These are phyloP conservation scores for Rhizoglyphus robini DNA, from an alignment of 1,140 invertebrate genomes.

Conservation along the genomic window DNA sequence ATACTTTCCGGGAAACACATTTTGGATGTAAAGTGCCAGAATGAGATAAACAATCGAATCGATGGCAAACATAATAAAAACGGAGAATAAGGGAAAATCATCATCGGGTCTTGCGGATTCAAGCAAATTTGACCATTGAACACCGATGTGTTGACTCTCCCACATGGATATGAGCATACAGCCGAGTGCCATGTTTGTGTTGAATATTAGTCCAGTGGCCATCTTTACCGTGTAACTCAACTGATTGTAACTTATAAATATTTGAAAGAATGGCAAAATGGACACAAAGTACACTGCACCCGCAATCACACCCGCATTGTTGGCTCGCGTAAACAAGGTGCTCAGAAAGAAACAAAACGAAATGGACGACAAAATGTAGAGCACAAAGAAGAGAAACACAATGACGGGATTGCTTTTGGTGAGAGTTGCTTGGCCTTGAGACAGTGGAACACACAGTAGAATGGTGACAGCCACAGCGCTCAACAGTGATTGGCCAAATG, in stretches of 20 bases:
- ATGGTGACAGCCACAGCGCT: slow-evolving; percentile 32
- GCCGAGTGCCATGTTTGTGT: slow-evolving; percentile 47
- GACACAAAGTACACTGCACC: slow-evolving; percentile 47
- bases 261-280: slow-evolving; percentile 43
- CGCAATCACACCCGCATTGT: slow-evolving; percentile 45
- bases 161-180: slow-evolving; percentile 43
- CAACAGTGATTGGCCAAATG: slow-evolving; percentile 40
- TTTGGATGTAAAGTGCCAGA: slow-evolving; percentile 48
- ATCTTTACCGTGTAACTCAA: slow-evolving; percentile 33
- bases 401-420: slow-evolving; percentile 38
- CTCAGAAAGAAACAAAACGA: slow-evolving; percentile 44
- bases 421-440: slow-evolving; percentile 39
- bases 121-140: slow-evolving; percentile 60
- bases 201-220: slow-evolving; percentile 37
- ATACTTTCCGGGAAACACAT: slow-evolving; percentile 47
- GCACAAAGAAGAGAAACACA: slow-evolving; percentile 40
- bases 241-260: not conserved
- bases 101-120: slow-evolving; percentile 53
- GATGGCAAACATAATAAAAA: slow-evolving; percentile 41
- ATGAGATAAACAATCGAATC: slow-evolving; percentile 40
- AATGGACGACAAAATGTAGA: slow-evolving; percentile 43
- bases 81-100: slow-evolving; percentile 46
- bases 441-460: slow-evolving; percentile 38
- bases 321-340: slow-evolving; percentile 43
- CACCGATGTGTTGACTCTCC: slow-evolving; percentile 46